Conservation (phyloP, 2,113 vertebrate species). For the Pelusios castaneus region DNA sequence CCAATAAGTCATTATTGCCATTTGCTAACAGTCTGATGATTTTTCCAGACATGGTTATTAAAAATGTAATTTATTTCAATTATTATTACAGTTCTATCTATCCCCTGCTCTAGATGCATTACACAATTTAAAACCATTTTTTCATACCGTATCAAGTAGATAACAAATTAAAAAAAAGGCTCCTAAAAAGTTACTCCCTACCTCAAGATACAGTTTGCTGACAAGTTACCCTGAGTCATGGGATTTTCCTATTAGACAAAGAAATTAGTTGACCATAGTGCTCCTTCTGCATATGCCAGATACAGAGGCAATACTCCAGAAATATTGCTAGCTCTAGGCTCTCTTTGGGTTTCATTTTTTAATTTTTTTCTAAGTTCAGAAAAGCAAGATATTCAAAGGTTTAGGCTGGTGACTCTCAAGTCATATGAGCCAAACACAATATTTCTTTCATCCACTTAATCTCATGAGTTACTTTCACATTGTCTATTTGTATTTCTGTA, state of each 20-base stretch:
- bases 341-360: neutral
- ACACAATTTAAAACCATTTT: neutral
- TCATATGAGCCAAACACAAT: constrained; percentile 57
- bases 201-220: fast-evolving
- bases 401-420: constrained; percentile 54
- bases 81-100: neutral
- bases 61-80: neutral
- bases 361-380: neutral
- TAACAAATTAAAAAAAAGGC: neutral
- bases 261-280: neutral
- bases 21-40: neutral
- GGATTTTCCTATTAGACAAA: neutral
- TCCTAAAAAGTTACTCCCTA: neutral
- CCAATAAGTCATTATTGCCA: neutral
- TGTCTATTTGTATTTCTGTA: constrained; percentile 9
- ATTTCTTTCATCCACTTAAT: constrained; percentile 52
- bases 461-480: constrained; percentile 54
- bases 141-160: neutral
- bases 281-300: neutral
- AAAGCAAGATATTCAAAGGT: constrained; percentile 3
- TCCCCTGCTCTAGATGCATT: neutral
- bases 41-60: neutral
- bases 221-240: neutral
- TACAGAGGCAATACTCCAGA: neutral
- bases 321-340: neutral